Evolutionary conservation across 1,140 invertebrate species (phyloP).

Genomic region (Leptopilina clavipes): DNA sequence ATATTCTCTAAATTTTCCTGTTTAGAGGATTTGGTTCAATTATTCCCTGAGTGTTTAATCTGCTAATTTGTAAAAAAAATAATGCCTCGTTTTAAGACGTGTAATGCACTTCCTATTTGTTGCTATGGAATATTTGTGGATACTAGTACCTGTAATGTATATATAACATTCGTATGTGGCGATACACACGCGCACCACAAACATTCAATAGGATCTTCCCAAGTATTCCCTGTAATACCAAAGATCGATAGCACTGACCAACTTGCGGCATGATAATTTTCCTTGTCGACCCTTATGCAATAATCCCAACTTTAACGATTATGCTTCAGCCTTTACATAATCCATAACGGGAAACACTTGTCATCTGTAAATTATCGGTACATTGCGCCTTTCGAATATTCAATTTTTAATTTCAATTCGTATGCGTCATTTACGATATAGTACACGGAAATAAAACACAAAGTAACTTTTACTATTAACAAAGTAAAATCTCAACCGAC

Average conservation of each 20-base stretch:
- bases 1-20: too few relatives aligned
- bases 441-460: too few relatives aligned
- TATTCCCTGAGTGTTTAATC: too few relatives aligned
- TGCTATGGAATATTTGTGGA: neutral
- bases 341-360: neutral
- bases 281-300: neutral
- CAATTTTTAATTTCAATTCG: too few relatives aligned
- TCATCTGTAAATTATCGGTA: too few relatives aligned
- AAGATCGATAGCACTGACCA: neutral
- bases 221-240: constrained; percentile 17
- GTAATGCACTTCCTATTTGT: constrained; percentile 17
- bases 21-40: too few relatives aligned
- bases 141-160: constrained; percentile 9
- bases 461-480: too few relatives aligned
- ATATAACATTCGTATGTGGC: constrained; percentile 10
- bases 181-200: constrained; percentile 47
- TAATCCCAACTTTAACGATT: neutral
- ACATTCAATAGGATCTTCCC: constrained; percentile 43
- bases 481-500: too few relatives aligned
- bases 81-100: neutral
- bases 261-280: neutral
- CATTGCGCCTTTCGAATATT: too few relatives aligned
- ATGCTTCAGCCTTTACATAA: neutral
- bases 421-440: too few relatives aligned
- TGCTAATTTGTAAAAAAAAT: too few relatives aligned